Conservation (phyloP, 2,888 invertebrate species). For the Tinea semifulvella region DNA sequence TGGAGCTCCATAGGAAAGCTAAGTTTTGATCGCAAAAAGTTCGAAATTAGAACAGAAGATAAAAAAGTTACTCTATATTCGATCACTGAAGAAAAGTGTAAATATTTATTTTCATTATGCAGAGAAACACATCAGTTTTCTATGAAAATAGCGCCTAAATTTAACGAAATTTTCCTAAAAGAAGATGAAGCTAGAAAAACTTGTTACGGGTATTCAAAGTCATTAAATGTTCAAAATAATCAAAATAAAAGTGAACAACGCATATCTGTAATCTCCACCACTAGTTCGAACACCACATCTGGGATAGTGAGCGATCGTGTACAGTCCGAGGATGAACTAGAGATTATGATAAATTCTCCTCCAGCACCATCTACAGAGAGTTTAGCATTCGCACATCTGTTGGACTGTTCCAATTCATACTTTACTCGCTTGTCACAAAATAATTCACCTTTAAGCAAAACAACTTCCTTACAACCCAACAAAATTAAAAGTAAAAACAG, state of each 20-base stretch:
- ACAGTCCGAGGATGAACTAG: constrained; percentile 93
- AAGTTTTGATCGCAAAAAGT: constrained; percentile 96
- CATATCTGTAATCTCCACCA: constrained; percentile 90
- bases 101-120: constrained; percentile 86
- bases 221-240: constrained; percentile 68
- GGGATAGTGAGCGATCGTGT: constrained; percentile 96
- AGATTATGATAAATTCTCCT: constrained; percentile 84
- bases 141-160: constrained; percentile 87
- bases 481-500: constrained; percentile 36
- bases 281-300: constrained; percentile 96
- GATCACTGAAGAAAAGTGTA: constrained; percentile 92
- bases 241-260: constrained; percentile 80
- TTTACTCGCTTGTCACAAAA: constrained; percentile 41
- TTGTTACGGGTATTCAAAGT: constrained; percentile 77
- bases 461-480: constrained; percentile 41
- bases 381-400: constrained; percentile 79
- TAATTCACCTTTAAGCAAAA: constrained; percentile 38
- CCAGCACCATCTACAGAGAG: constrained; percentile 90
- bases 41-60: constrained; percentile 92
- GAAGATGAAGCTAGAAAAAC: constrained; percentile 81
- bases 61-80: constrained; percentile 90
- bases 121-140: constrained; percentile 95
- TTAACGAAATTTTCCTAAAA: constrained; percentile 82
- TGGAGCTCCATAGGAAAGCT: constrained; percentile 97
- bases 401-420: constrained; percentile 69